Percentiles rank a stretch among this genome's conserved stretches.
These are phyloP conservation scores for Cyanoderma ruficeps DNA, from an alignment of 2,113 vertebrate species.

Conservation along the genomic window DNA sequence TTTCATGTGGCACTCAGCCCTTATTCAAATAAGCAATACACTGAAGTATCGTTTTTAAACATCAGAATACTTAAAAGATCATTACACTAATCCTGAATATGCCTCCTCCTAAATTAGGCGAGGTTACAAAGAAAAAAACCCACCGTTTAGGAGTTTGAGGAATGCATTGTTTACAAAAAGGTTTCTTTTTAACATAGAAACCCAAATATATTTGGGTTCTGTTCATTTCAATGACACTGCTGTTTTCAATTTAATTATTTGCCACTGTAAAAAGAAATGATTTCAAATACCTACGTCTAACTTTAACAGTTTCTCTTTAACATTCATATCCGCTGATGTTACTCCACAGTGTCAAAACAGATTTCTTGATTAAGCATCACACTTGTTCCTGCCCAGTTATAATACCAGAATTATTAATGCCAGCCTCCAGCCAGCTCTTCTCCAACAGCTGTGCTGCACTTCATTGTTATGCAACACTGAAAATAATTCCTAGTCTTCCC, in stretches of 20 bases:
- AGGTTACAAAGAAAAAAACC: background rate
- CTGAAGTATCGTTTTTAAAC: background rate
- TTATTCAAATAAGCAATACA: background rate
- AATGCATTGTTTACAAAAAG: background rate
- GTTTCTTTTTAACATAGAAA: background rate
- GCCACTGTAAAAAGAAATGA: background rate
- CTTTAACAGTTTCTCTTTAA: background rate
- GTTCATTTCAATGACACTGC: background rate
- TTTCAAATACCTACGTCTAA: background rate
- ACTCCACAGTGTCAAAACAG: background rate
- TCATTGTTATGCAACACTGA: conserved; percentile 57
- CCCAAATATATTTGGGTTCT: background rate
- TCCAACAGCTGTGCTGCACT: conserved; percentile 66
- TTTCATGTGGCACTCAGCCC: background rate
- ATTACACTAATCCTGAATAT: background rate
- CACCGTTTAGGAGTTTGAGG: background rate
- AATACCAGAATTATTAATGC: conserved; percentile 10
- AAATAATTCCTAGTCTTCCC: conserved; percentile 55
- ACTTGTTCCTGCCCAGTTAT: conserved; percentile 24
- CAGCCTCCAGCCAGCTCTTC: conserved; percentile 53
- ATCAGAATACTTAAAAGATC: background rate
- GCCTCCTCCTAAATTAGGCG: background rate
- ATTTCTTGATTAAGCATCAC: background rate
- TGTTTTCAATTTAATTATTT: background rate
- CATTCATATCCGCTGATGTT: background rate